Percentiles rank a stretch among this genome's conserved stretches.
phyloP scores from a whole-genome alignment of 2,797 vertebrate species.

The Darevskia mixta region DNA sequence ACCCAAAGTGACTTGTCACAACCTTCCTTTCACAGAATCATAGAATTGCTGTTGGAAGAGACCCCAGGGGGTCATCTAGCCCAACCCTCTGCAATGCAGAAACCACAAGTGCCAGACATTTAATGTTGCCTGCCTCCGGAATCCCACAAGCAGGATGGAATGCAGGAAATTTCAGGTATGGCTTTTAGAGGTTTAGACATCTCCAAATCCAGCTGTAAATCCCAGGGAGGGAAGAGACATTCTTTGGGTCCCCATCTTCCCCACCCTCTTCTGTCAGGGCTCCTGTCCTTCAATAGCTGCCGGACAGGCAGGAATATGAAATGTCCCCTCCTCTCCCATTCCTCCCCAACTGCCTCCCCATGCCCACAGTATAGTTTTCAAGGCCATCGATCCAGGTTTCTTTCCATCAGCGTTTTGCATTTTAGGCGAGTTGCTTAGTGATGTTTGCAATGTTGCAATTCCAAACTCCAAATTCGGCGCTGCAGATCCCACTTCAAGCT shows the following conservation, averaged over 20 bases:
- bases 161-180: not conserved
- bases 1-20: no score
- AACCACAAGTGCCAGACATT: not conserved
- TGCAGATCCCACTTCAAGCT: not conserved
- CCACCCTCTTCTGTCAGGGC: fast-evolving
- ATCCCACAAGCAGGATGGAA: not conserved
- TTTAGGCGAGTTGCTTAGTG: not conserved
- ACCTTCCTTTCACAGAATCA: not conserved
- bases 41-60: not conserved
- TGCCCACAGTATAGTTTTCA: not conserved
- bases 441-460: not conserved
- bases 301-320: not conserved
- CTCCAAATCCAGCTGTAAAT: not conserved
- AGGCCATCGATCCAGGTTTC: fast-evolving
- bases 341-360: no score
- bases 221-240: not conserved
- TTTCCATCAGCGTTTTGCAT: fast-evolving
- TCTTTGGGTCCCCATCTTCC: not conserved
- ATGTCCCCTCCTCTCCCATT: not conserved
- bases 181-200: not conserved
- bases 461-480: not conserved
- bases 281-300: no score
- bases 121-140: no score
- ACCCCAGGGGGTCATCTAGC: not conserved
- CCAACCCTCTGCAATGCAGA: no score